A percentile compares a stretch with the other conserved stretches of the same genome.
Evolutionary conservation across 2,797 vertebrate species (phyloP).

Genomic region (Phyllotis vaccarum): DNA sequence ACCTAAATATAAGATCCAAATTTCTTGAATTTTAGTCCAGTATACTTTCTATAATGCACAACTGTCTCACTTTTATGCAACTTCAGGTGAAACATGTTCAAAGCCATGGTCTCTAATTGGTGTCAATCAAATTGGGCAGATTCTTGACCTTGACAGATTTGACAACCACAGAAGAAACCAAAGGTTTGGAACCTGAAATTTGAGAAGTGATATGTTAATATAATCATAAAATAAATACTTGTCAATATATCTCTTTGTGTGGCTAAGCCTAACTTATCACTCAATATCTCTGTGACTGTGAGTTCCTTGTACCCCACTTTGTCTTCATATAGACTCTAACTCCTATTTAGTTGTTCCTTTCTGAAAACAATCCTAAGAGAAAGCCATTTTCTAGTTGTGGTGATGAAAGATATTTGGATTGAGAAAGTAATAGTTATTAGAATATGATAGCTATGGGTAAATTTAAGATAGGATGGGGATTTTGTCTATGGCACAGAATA

Average conservation of each 20-base stretch:
- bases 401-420: background rate
- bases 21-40: conserved; percentile 14
- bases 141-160: background rate
- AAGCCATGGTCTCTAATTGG: conserved; percentile 35
- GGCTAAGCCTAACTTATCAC: background rate
- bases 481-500: background rate
- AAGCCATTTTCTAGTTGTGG: conserved; percentile 4
- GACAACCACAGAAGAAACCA: background rate
- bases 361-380: conserved; percentile 29
- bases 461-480: background rate
- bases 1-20: background rate
- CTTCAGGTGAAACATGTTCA: background rate
- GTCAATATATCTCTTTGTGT: background rate
- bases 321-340: background rate
- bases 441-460: background rate
- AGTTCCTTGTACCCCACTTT: background rate
- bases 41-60: background rate
- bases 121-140: background rate
- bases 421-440: conserved; percentile 35
- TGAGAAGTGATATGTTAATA: conserved; percentile 11
- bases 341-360: conserved; percentile 14
- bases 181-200: conserved; percentile 17
- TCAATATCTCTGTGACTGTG: background rate
- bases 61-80: conserved; percentile 17
- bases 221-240: conserved; percentile 27